Evolutionary conservation across 2,113 vertebrate species (phyloP), one percentile per base, ranked within the genome.

Genomic region (Proteles cristata): DNA sequence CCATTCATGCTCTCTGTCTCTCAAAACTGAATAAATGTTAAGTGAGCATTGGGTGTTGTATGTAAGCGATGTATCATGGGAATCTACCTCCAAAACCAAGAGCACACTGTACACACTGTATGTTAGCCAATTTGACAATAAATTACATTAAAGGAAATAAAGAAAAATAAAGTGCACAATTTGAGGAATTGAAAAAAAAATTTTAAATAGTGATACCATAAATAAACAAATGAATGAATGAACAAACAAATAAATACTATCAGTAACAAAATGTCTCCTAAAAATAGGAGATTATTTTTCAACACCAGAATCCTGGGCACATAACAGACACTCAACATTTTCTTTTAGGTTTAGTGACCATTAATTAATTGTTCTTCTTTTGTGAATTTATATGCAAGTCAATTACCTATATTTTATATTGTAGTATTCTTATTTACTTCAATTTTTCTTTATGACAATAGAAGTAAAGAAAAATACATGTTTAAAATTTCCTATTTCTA

Each of bases 341-440:
- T 83, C 28, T 77, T 77, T 76, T 33, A 28, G 8, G 23, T 90
- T 95, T 81, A 88, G 45, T 80, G n/a, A 10, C 43, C 58, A 48
- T 77, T 63, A 25, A 50, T 50, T 55, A 55, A 73, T 76, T 69
- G 87, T 93, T 92, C 31, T 95, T 94, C 21, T 93, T 82, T 92
- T 90, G n/a, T 87, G 69, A 93, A 61, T 48, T 33, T 1, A 26
- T 65, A 21, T 93, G 53, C 10, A 82, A 26, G 4, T 89, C 83
- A 31, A 45, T 93, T 82, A 39, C 39, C 35, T 92, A 6, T 96
- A 80, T 63, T 93, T 88, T 82, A 61, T 50, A 58, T 68, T 95
- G 43, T 45, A 66, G 2, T 55, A 21, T n/a, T 15, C 19, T 61
- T 61, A 69, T 73, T 82, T 74, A 84, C 35, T 73, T 73, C 63